Evolutionary conservation across 2,888 invertebrate genomes (phyloP).

Genomic region (Amiota mariae): DNA sequence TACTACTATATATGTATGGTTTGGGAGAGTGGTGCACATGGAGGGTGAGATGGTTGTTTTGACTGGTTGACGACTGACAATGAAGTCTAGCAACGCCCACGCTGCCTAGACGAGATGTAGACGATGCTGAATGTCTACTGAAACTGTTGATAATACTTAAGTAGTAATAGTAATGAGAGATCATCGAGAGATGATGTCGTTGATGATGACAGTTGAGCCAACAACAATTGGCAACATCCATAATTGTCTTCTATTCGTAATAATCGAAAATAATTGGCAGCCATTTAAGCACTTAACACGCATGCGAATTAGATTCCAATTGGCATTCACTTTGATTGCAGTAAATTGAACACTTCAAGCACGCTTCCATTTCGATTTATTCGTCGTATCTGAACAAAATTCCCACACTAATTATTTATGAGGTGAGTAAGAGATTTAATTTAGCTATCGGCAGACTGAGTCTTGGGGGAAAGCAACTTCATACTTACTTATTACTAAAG

Average conservation of each 20-base stretch:
- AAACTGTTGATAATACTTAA: not conserved
- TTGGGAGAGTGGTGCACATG: not conserved
- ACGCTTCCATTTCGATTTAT: not conserved
- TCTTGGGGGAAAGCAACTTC: too few species aligned
- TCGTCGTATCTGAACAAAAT: not conserved
- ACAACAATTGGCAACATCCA: not conserved
- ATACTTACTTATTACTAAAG: too few species aligned
- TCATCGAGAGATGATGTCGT: not conserved
- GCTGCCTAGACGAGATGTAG: not conserved
- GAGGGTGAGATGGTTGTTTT: not conserved
- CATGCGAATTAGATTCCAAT: not conserved
- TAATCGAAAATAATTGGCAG: conserved; percentile 27
- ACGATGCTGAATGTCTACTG: not conserved
- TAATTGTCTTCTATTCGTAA: not conserved
- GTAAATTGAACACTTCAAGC: not conserved
- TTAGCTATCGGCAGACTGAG: not conserved
- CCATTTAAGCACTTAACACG: conserved; percentile 27
- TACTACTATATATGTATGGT: not conserved
- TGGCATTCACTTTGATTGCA: conserved; percentile 7
- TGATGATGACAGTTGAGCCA: not conserved
- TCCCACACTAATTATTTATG: conserved; percentile 19
- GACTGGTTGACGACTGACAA: not conserved
- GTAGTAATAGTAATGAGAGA: not conserved
- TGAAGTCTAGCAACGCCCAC: conserved; percentile 19
- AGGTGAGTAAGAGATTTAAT: not conserved